These are phyloP conservation scores for Psilopsiagon aurifrons DNA, from an alignment of 2,113 vertebrate species.

Conservation along the genomic window DNA sequence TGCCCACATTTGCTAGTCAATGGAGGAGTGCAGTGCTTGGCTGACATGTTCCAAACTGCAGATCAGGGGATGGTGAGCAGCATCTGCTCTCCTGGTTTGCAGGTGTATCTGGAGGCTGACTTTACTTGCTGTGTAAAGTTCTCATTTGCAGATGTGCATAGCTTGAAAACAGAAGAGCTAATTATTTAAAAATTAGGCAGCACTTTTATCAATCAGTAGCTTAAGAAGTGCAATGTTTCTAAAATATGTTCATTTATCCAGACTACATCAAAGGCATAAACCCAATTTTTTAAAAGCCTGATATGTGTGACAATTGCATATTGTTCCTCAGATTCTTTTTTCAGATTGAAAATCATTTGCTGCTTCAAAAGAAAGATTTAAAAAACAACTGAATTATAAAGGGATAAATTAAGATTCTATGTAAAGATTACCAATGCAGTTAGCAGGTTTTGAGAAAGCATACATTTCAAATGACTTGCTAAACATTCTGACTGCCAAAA, in stretches of 20 bases:
- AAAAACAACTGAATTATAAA: constrained; percentile 56
- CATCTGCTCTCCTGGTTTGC: constrained; percentile 27
- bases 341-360: constrained; percentile 35
- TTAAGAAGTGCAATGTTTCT: constrained; percentile 35
- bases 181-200: constrained; percentile 55
- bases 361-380: constrained; percentile 51
- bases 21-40: neutral
- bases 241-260: constrained; percentile 52
- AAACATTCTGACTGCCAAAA: constrained; percentile 49
- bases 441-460: constrained; percentile 18
- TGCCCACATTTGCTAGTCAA: neutral
- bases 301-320: constrained; percentile 45
- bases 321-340: constrained; percentile 33
- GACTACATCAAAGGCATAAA: constrained; percentile 45
- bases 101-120: neutral
- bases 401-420: constrained; percentile 61
- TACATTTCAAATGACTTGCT: constrained; percentile 54
- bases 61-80: neutral
- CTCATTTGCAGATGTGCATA: constrained; percentile 43
- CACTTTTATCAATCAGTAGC: constrained; percentile 11
- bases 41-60: neutral
- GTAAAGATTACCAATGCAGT: constrained; percentile 48
- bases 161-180: constrained; percentile 35
- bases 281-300: neutral
- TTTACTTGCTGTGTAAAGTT: neutral